Conservation (phyloP, 2,888 invertebrate species). For the Nemapogon koenigi region DNA sequence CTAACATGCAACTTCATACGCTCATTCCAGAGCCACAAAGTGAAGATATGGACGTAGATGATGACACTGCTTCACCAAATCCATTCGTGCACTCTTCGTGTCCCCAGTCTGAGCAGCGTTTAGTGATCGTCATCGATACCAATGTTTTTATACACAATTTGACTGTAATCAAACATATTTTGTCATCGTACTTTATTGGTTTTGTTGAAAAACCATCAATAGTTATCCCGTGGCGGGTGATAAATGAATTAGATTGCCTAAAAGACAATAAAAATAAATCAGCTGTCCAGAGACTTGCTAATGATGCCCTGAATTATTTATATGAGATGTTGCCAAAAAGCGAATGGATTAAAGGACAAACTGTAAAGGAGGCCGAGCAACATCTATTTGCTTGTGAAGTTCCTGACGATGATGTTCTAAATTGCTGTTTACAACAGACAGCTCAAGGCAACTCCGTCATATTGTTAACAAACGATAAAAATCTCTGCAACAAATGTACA, state of each 20-base stretch:
- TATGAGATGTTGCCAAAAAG: constrained; percentile 55
- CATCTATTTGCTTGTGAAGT: constrained; percentile 59
- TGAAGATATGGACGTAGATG: too few species aligned
- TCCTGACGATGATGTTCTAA: constrained; percentile 66
- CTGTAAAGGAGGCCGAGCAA: constrained; percentile 57
- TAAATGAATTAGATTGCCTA: constrained; percentile 64
- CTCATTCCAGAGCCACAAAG: too few species aligned
- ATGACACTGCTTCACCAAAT: too few species aligned
- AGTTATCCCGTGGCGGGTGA: constrained; percentile 66
- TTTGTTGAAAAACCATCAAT: constrained; percentile 47
- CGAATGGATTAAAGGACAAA: constrained; percentile 60
- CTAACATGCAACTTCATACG: too few species aligned
- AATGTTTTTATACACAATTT: too few species aligned
- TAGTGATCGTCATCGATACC: too few species aligned
- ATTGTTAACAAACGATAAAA: constrained; percentile 64
- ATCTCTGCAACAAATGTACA: constrained; percentile 62
- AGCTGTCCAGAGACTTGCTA: constrained; percentile 42
- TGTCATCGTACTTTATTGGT: too few species aligned
- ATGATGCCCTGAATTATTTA: constrained; percentile 58
- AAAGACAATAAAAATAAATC: constrained; percentile 56
- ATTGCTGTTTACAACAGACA: constrained; percentile 61
- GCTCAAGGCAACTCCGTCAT: constrained; percentile 58
- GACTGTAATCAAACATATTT: too few species aligned
- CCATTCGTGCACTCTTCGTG: too few species aligned
- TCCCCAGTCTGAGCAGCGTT: too few species aligned